A percentile compares a stretch with the other conserved stretches of the same genome.
Conservation (phyloP, 2,113 vertebrate genomes). For the Cephalopholis sonnerati region DNA sequence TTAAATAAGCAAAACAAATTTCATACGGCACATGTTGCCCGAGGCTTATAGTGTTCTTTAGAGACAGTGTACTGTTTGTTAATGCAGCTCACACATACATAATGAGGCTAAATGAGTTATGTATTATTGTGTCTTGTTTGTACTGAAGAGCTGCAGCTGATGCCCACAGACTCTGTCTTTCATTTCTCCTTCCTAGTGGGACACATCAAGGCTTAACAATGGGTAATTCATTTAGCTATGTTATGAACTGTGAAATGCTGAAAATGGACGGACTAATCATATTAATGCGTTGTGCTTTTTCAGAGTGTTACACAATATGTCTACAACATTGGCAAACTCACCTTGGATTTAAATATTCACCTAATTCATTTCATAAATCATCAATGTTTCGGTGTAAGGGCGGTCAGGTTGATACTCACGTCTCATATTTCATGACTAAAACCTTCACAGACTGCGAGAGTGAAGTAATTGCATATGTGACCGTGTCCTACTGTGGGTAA, state of each 20-base stretch:
- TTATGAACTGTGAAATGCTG: conserved; percentile 62
- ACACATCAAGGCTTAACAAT: conserved; percentile 52
- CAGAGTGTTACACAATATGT: conserved; percentile 11
- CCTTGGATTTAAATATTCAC: conserved; percentile 55
- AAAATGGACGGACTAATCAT: conserved; percentile 57
- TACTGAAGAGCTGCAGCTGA: conserved; percentile 51
- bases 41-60: conserved; percentile 61
- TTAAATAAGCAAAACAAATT: conserved; percentile 65
- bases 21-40: conserved; percentile 59
- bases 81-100: conserved; percentile 57
- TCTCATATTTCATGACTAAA: conserved; percentile 57
- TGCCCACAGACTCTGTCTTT: conserved; percentile 58
- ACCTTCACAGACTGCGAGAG: conserved; percentile 22
- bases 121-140: conserved; percentile 50
- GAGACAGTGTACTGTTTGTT: conserved; percentile 60
- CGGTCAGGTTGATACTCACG: conserved; percentile 8
- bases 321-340: conserved; percentile 21
- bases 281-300: conserved; percentile 54
- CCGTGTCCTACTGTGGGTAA: conserved; percentile 16
- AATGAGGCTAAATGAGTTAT: conserved; percentile 55
- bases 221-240: conserved; percentile 50
- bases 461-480: conserved; percentile 42
- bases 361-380: conserved; percentile 59
- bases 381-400: not conserved
- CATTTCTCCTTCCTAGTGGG: conserved; percentile 54